Evolutionary conservation across 64 coral and sea anemone species (phyloP).

Genomic region (Catalaphyllia jardinei): DNA sequence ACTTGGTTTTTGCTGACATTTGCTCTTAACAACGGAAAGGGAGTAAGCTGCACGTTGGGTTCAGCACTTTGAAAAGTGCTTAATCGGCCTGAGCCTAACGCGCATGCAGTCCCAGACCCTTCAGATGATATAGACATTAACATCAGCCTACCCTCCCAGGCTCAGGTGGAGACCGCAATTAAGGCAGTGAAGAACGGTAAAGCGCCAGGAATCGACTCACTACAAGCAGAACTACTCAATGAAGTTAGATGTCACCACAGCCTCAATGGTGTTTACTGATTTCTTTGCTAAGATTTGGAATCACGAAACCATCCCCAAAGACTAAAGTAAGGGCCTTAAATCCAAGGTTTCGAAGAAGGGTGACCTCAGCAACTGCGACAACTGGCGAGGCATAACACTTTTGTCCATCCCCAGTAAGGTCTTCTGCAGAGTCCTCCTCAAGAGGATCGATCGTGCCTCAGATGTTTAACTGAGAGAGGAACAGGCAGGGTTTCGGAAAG

Average conservation of each 20-base stretch:
- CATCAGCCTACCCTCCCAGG: background rate
- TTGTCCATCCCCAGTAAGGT: background rate
- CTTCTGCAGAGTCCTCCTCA: conserved; percentile 10
- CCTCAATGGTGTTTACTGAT: background rate
- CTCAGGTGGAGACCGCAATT: background rate
- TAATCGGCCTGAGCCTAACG: conserved; percentile 1
- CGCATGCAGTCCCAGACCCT: background rate
- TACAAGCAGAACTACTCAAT: conserved; percentile 24
- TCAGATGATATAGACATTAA: background rate
- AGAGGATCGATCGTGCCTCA: conserved; percentile 9
- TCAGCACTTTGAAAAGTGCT: background rate
- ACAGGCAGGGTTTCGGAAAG: conserved; percentile 32
- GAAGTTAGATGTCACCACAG: conserved; percentile 14
- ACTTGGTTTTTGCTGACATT: no score
- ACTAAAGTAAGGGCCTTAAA: no score
- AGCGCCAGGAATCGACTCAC: conserved; percentile 19
- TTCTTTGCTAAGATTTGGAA: conserved; percentile 54
- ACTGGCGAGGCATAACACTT: no score
- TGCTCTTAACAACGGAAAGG: background rate
- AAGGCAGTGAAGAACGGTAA: no score
- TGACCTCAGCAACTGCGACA: no score
- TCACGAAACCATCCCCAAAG: background rate
- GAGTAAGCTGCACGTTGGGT: background rate
- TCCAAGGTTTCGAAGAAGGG: no score
- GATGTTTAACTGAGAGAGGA: conserved; percentile 7